Conservation (phyloP, 2,113 vertebrate species). For the Haemorhous mexicanus region DNA sequence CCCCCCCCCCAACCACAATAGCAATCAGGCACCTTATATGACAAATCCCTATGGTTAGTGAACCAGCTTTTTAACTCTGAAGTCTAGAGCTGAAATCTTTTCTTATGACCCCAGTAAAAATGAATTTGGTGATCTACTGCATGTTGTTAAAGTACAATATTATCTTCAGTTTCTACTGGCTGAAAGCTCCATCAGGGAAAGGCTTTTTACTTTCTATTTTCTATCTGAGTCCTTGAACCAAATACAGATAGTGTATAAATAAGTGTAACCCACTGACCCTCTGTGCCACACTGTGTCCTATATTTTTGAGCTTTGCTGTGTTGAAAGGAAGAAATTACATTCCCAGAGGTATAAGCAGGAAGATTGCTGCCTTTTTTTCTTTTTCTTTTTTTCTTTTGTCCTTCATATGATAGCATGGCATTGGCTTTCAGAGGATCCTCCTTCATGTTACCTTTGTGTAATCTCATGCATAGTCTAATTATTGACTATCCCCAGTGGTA, state of each 20-base stretch:
- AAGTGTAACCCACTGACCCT: constrained; percentile 55
- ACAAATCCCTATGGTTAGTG: background rate
- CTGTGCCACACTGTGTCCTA: constrained; percentile 47
- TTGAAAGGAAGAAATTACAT: constrained; percentile 10
- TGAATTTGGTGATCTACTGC: constrained; percentile 33
- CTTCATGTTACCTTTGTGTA: background rate
- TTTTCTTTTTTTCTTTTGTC: background rate
- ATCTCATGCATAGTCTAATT: constrained; percentile 31
- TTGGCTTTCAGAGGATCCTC: constrained; percentile 5
- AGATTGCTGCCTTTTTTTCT: background rate
- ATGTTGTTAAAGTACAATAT: constrained; percentile 29
- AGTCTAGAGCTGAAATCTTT: constrained; percentile 2
- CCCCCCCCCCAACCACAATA: accelerated
- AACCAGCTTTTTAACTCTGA: background rate
- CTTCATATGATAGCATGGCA: background rate
- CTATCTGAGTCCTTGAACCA: constrained; percentile 51
- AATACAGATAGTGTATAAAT: constrained; percentile 49
- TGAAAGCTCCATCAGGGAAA: background rate
- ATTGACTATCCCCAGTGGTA: constrained; percentile 5
- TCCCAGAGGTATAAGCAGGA: background rate
- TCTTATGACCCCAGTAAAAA: constrained; percentile 40
- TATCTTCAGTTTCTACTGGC: background rate
- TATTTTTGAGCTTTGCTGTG: constrained; percentile 30
- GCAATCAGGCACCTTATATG: background rate
- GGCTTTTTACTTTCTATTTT: constrained; percentile 1